Base-by-base conservation (phyloP, 2,113 vertebrate genomes). In the Otocyon megalotis region DNA sequence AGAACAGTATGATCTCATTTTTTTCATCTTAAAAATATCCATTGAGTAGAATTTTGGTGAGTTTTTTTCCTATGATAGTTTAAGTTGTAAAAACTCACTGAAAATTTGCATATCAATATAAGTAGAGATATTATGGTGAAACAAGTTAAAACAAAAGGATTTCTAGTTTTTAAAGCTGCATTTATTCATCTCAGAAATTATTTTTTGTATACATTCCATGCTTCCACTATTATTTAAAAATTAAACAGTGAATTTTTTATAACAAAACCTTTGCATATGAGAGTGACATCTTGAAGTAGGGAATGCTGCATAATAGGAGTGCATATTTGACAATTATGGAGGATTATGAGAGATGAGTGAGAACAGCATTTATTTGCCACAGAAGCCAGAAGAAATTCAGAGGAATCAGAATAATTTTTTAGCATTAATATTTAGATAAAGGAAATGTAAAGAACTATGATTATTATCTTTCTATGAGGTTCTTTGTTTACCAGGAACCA, bases 151-250 rank as follows among this genome's bases (percentile, higher is more conserved):
- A 35, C 13, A 53, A 88, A 81, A 58, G 1, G 22, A 88, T 71
- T 62, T 71, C 1, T 76, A 53, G 32, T 26, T 69, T 56, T 3
- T 30, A 14, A 76, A 48, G 8, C 13, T 95, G 10, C 50, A 19
- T 16, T 35, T 77, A 79, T 69, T 81, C 4, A 58, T 81, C 77
- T 90, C 28, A 90, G 26, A 32, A 86, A 16, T 63, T 28, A 28
- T 30, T 76, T 67, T 62, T 43, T 22, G 12, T 14, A 32, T 28
- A 26, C 1, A 53, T 30, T 82, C 58, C n/a, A 15, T 69, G 26
- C 48, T 90, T 72, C 8, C 62, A 54, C 12, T 80, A 65, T 74
- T 95, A 69, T 72, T 84, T 92, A 54, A 96, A 83, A 90, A 54
- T 85, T 85, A 58, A 53, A 54, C 19, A 65, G 19, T 77, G 43